A percentile compares a stretch with the other conserved stretches of the same genome.
phyloP scores from a whole-genome alignment of 2,113 vertebrate species.

The Sinocyclocheilus anshuiensis region DNA sequence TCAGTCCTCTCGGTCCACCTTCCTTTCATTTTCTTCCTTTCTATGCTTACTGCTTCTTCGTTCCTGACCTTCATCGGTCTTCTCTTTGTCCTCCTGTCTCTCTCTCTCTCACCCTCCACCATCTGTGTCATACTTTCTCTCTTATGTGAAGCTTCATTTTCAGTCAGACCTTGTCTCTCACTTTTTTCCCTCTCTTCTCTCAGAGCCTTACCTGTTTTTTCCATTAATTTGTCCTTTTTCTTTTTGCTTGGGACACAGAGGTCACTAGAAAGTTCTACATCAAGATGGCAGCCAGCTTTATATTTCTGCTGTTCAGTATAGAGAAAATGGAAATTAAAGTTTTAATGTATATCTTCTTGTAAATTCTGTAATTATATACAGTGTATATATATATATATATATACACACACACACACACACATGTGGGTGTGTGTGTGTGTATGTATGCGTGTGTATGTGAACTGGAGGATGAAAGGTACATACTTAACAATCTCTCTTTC shows the following conservation, averaged over 20 bases:
- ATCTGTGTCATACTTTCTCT: slow-evolving; percentile 6
- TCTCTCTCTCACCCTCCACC: slow-evolving; percentile 5
- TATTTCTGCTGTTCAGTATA: not conserved
- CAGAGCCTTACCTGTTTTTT: slow-evolving; percentile 37
- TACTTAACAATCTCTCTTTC: no score
- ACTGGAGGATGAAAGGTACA: no score
- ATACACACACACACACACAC: no score
- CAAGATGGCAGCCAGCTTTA: slow-evolving; percentile 40
- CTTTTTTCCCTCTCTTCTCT: slow-evolving; percentile 28
- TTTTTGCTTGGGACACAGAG: slow-evolving; percentile 48
- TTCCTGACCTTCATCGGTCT: slow-evolving; percentile 42
- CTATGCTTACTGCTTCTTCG: slow-evolving; percentile 30
- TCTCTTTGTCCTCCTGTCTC: slow-evolving; percentile 16
- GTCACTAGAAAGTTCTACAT: slow-evolving; percentile 50
- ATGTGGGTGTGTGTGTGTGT: no score
- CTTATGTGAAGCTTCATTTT: slow-evolving; percentile 28
- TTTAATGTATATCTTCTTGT: not conserved
- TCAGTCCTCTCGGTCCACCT: slow-evolving; percentile 34
- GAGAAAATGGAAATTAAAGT: slow-evolving; percentile 17
- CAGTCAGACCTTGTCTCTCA: slow-evolving; percentile 32
- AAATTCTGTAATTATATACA: no score
- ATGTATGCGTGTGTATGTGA: no score
- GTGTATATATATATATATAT: no score
- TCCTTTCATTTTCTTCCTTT: slow-evolving; percentile 31
- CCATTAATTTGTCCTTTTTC: slow-evolving; percentile 15